phyloP scores from a whole-genome alignment of 2,113 vertebrate genomes.

The Centropus unirufus region DNA sequence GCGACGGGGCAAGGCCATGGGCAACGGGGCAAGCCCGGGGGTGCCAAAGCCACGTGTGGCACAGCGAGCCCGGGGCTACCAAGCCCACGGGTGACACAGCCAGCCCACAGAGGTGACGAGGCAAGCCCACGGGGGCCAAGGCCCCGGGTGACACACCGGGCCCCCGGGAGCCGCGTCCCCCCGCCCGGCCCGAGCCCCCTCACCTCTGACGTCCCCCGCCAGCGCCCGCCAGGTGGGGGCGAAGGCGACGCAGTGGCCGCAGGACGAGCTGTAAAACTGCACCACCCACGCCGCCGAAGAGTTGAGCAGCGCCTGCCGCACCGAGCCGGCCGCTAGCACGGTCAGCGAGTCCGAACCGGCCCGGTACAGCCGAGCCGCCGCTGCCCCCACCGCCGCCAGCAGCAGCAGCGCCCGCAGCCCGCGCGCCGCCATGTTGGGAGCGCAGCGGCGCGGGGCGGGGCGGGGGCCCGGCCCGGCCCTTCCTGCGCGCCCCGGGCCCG shows the following conservation, averaged over 20 bases:
- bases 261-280: constrained; percentile 96
- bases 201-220: constrained; percentile 90
- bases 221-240: constrained; percentile 90
- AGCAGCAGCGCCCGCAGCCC: not conserved
- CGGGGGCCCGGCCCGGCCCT: not conserved
- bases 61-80: too few species aligned
- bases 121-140: too few species aligned
- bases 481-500: too few species aligned
- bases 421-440: constrained; percentile 3
- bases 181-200: not conserved
- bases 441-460: not conserved
- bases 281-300: constrained; percentile 90
- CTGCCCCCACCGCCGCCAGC: constrained; percentile 39
- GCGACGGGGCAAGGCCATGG: too few species aligned
- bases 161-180: too few species aligned
- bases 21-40: too few species aligned
- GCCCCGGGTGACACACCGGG: too few species aligned
- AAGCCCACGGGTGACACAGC: too few species aligned
- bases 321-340: constrained; percentile 80
- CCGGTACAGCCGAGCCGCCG: constrained; percentile 80
- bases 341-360: constrained; percentile 82
- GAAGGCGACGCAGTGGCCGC: constrained; percentile 93
- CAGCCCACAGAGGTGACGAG: too few species aligned
- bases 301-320: constrained; percentile 79
- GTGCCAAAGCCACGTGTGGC: too few species aligned